Evolutionary conservation across 2,888 invertebrate species (phyloP), one percentile per base, ranked within the genome.

Genomic region (Cordilura impudica): DNA sequence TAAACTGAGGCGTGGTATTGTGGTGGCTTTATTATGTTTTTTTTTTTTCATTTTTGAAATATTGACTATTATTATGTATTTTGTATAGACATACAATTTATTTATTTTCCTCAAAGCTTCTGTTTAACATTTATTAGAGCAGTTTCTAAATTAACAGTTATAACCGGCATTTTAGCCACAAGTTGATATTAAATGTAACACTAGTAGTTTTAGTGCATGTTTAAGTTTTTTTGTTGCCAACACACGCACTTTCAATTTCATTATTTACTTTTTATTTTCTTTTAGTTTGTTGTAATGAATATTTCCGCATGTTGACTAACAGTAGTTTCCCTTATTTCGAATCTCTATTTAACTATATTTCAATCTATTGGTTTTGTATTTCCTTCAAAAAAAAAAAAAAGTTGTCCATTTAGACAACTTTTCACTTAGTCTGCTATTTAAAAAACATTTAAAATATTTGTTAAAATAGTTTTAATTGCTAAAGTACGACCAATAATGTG

Each of bases 231-330:
- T 31, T 39, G 45, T 61, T 67, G 60, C 43, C 66, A 65, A 45
- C 74, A 47, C 70, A 74, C 70, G 74, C 73, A 74, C 54, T 78
- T 74, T 78, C 53, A 39, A 21, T 43, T 67, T 67, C 63, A 2
- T 29, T 65, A 1, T 43, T 43, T 43, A 7, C 16, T 43, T 16
- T 26, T 51, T 12, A 7, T n/a, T 26, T 10, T 23, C 4, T 2
- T n/a, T 65, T 26, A 47, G 21, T 66, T 79, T 67, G 70, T 56
- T 43, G 75, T 53, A 70, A 70, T 70, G 14, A 60, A 73, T 74
- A 73, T 75, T 79, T 79, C 79, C 79, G 79, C 79, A 79, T 79
- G 67, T 75, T 75, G 79, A 39, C 53, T 51, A 67, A 75, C 75
- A 71, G 19, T 67, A 29, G 67, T 79, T 79, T 69, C 75, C 79